These are phyloP conservation scores for Sarcophaga bullata DNA, from an alignment of 1,140 invertebrate species.

Conservation along the genomic window DNA sequence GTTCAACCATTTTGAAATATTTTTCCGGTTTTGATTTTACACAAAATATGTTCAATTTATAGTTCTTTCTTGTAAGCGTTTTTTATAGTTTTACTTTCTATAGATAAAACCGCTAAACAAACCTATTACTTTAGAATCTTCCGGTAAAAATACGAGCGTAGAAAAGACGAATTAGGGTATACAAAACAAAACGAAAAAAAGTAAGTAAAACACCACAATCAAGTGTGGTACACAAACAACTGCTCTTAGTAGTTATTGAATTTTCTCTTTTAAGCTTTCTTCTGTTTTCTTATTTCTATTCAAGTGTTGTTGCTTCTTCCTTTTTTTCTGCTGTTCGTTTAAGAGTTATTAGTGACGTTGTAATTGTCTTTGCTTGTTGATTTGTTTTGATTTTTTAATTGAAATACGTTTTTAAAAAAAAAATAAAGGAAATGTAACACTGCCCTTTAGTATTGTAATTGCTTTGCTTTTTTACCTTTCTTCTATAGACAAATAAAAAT, in stretches of 20 bases:
- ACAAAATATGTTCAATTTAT: slow-evolving; percentile 7
- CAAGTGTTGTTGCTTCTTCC: background rate
- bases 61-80: too few species aligned
- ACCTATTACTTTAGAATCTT: background rate
- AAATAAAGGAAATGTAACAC: background rate
- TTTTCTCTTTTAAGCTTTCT: background rate
- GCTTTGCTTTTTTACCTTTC: too few species aligned
- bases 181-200: background rate
- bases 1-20: slow-evolving; percentile 40
- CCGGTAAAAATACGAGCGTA: slow-evolving; percentile 1
- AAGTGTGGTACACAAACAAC: background rate
- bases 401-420: background rate
- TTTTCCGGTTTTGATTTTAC: background rate
- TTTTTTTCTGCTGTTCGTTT: too few species aligned
- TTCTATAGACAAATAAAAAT: too few species aligned
- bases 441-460: background rate
- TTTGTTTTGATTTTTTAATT: background rate
- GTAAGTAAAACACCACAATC: background rate
- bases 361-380: background rate
- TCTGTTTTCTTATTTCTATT: too few species aligned
- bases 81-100: too few species aligned
- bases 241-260: background rate
- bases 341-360: too few species aligned
- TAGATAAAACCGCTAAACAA: background rate
- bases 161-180: background rate